Evolutionary conservation across 2,888 invertebrate species (phyloP).

Genomic region (Saturnia japonica): DNA sequence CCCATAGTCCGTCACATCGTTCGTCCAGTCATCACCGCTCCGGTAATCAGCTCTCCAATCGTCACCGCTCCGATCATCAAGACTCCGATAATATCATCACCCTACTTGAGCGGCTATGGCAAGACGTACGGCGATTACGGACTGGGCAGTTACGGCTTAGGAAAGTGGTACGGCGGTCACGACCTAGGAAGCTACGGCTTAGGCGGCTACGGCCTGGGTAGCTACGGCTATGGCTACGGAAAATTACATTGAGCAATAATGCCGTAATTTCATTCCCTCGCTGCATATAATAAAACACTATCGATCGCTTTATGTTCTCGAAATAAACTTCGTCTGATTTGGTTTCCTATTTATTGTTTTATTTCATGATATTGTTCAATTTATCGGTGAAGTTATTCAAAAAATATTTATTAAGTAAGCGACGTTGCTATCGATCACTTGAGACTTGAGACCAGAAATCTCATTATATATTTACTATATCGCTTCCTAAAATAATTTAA

Average conservation of each 20-base stretch:
- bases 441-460: no score
- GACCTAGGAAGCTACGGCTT: slow-evolving; percentile 23
- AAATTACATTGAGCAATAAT: slow-evolving; percentile 34
- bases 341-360: background rate
- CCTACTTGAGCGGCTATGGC: background rate
- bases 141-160: slow-evolving; percentile 26
- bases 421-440: background rate
- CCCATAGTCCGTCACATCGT: slow-evolving; percentile 29
- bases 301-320: slow-evolving; percentile 8
- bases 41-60: slow-evolving; percentile 36
- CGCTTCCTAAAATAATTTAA: no score
- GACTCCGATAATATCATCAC: slow-evolving; percentile 25
- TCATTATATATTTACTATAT: no score
- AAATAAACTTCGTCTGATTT: slow-evolving; percentile 10
- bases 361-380: background rate
- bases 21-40: slow-evolving; percentile 32
- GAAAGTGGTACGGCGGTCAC: background rate
- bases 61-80: slow-evolving; percentile 25
- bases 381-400: background rate
- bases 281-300: slow-evolving; percentile 16
- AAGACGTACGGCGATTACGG: slow-evolving; percentile 28
- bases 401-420: background rate
- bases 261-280: slow-evolving; percentile 11
- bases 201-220: background rate
- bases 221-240: slow-evolving; percentile 29